A percentile compares a stretch with the other conserved stretches of the same genome.
Evolutionary conservation across 2,797 vertebrate species (phyloP).

Genomic region (Myioborus miniatus): DNA sequence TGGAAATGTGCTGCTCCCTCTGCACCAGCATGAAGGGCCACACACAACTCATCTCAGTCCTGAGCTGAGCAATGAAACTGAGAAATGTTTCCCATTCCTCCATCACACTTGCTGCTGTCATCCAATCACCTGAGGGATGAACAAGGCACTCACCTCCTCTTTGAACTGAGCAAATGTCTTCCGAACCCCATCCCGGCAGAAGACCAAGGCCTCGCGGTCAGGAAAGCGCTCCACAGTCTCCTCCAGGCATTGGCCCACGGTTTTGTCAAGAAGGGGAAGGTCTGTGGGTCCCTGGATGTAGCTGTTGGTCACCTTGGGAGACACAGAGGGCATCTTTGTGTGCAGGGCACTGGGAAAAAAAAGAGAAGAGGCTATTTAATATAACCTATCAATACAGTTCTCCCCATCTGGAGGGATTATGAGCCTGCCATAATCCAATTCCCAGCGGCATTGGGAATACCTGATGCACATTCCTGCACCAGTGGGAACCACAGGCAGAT

Average conservation of each 20-base stretch:
- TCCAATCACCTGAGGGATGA: rapidly evolving
- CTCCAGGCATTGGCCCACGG: conserved; percentile 80
- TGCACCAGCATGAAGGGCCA: neutral
- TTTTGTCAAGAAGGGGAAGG: conserved; percentile 68
- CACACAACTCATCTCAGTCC: rapidly evolving
- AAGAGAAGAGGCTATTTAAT: neutral
- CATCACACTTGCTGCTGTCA: neutral
- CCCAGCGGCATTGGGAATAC: rapidly evolving
- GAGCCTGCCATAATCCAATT: neutral
- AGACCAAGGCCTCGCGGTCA: conserved; percentile 82
- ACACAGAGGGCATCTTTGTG: conserved; percentile 44
- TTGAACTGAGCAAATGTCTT: conserved; percentile 85
- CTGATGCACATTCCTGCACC: rapidly evolving
- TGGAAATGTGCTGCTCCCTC: too few species aligned
- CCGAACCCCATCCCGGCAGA: conserved; percentile 76
- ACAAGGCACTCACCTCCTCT: conserved; percentile 77
- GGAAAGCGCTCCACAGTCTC: conserved; percentile 74
- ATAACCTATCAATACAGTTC: neutral
- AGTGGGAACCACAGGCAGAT: neutral
- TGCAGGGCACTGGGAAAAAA: conserved; percentile 76
- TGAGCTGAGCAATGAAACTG: neutral
- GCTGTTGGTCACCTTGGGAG: conserved; percentile 80
- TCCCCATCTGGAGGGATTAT: neutral
- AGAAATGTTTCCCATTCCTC: neutral
- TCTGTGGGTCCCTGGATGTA: conserved; percentile 80